Evolutionary conservation across 2,113 vertebrate species (phyloP).

Genomic region (Planiliza haematocheilus): DNA sequence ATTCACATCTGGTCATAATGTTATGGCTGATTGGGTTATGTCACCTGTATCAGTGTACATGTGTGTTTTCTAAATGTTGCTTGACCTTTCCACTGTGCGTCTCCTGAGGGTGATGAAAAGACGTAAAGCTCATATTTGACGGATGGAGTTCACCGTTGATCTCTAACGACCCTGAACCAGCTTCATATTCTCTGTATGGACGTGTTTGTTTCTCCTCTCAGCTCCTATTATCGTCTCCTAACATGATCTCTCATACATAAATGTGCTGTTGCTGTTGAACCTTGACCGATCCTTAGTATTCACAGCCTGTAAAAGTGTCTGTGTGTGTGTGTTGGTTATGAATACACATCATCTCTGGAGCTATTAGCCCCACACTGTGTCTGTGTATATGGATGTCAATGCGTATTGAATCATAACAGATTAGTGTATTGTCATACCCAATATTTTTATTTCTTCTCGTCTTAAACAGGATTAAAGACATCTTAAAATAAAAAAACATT

Average conservation of each 20-base stretch:
- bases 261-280: slow-evolving; percentile 1
- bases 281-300: slow-evolving; percentile 17
- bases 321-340: slow-evolving; percentile 9
- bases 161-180: slow-evolving; percentile 26
- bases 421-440: no score
- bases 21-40: no score
- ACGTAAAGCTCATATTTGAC: not conserved
- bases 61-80: slow-evolving; percentile 4
- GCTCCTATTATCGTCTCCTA: slow-evolving; percentile 1
- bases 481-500: no score
- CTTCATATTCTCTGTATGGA: slow-evolving; percentile 12
- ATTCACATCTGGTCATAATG: no score
- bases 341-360: not conserved
- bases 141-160: slow-evolving; percentile 2
- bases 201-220: not conserved
- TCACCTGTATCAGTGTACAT: not conserved
- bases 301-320: not conserved
- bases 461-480: no score
- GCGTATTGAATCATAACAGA: no score
- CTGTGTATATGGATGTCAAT: no score
- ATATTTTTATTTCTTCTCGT: no score
- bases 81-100: slow-evolving; percentile 29
- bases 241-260: slow-evolving; percentile 21
- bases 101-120: not conserved
- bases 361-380: no score